phyloP scores from a whole-genome alignment of 1,140 invertebrate species.

The Drosophila ogumai region DNA sequence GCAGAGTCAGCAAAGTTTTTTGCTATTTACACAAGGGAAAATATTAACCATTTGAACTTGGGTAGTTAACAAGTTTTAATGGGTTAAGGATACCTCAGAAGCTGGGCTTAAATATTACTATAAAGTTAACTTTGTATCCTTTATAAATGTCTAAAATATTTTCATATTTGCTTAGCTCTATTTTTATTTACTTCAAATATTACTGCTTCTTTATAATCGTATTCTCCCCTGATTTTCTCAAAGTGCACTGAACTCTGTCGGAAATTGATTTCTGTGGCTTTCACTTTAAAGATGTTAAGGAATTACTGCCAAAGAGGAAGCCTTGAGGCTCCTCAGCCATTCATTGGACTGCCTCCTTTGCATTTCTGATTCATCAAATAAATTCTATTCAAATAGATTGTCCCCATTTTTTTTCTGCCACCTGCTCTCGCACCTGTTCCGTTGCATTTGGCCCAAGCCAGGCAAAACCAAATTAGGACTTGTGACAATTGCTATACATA shows the following conservation, averaged over 20 bases:
- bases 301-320: constrained; percentile 13
- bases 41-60: constrained; percentile 12
- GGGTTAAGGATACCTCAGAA: neutral
- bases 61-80: constrained; percentile 7
- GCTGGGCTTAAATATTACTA: neutral
- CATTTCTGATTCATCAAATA: constrained; percentile 16
- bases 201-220: neutral
- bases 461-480: constrained; percentile 67
- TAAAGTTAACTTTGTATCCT: neutral
- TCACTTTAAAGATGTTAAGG: constrained; percentile 5
- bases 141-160: neutral
- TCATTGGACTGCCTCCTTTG: neutral
- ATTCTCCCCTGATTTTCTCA: neutral
- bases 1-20: constrained; percentile 39
- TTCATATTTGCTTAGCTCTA: no score
- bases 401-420: constrained; percentile 2
- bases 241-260: neutral
- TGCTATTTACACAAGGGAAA: constrained; percentile 28
- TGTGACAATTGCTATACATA: constrained; percentile 76
- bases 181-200: neutral
- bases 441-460: constrained; percentile 51
- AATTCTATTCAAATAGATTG: constrained; percentile 16
- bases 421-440: constrained; percentile 44
- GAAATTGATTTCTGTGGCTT: constrained; percentile 10
- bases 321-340: constrained; percentile 1